Evolutionary conservation across 2,113 vertebrate genomes (phyloP), one percentile per base, ranked within the genome.

Genomic region (Casuarius casuarius): DNA sequence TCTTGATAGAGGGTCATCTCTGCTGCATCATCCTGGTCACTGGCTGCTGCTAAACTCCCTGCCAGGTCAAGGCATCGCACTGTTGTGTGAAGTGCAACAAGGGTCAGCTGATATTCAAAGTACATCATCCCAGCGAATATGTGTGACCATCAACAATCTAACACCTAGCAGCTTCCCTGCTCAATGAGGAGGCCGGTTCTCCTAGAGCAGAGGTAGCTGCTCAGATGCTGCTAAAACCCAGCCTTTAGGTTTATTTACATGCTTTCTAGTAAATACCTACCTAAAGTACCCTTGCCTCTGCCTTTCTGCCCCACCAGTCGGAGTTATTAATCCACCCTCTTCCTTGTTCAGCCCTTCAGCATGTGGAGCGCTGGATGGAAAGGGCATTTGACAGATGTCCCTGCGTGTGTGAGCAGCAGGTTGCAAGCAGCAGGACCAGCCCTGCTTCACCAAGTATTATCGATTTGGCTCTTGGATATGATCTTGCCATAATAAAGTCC

Each of bases 151-250:
- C 46, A 86, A 17, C 28, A 56, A 49, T 1, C 16, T 10, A 23
- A 33, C 28, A 31, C 1, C 7, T 8, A 5, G 31, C 40, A 75
- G 51, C 56, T 11, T 51, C 28, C 48, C 42, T 59, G 23, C 38
- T 63, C 51, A 25, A 7, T 3, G 38, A 61, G 59, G 29, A 65
- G 6, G 21, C 17, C 52, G 8, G 28, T 87, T 82, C 56, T 79
- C 35, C 48, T 46, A 31, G 54, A 61, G 48, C 10, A 9, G 3
- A 1, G 0, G 46, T 62, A 28, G 16, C 35, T 1, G 5, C 3
- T 38, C 61, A 63, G 35, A 23, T 9, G 3, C 11, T 12, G 35
- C 38, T 56, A 17, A 21, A 58, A 58, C 40, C 31, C 19, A 75
- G 28, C 28, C 26, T 28, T 20, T 38, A 54, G 70, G n/a, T 19